Base-by-base conservation (phyloP, 2,113 vertebrate genomes). In the Halcyon malimbica region DNA sequence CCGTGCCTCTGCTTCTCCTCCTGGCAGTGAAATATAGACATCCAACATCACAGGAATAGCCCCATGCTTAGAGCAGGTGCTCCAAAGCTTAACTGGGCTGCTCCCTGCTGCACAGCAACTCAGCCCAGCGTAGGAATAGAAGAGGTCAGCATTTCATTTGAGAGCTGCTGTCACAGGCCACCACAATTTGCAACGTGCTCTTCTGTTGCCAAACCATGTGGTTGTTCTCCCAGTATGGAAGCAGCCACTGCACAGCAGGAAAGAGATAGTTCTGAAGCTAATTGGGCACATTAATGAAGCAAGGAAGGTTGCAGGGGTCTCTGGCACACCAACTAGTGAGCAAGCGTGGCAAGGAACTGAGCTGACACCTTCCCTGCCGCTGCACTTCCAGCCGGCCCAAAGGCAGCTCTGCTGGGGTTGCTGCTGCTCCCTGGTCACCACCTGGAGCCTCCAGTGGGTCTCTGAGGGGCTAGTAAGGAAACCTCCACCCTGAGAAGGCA, bases 141-240 rank as follows among this genome's bases (percentile, higher is more conserved):
- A 35, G 35, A 35, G n/a, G 16, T 48, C 42, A 54, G 31, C 14
- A 59, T 68, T 68, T 71, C 2, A 0, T 64, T 13, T 54, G 13
- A 37, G 57, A 85, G 54, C 42, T 50, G 28, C 21, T 2, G 0
- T 75, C n/a, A 44, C 44, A 67, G 53, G 60, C 60, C 69, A 62
- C n/a, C 35, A 67, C 0, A 0, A 42, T 54, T 70, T 75, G 54
- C 54, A 50, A 44, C 0, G 2, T 26, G 35, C 63, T 71, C 21
- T 74, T 80, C 64, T 74, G 25, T 16, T 76, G 35, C 67, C 21
- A 17, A 68, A 83, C 21, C 11, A 4, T 14, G 19, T 29, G n/a
- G 56, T 2, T 16, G 35, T 75, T 31, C 33, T n/a, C 37, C 44
- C 68, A 50, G 75, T 87, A 85, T 16, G 41, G 48, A 87, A 83